phyloP scores from a whole-genome alignment of 2,888 invertebrate genomes.

The Oligia strigilis region DNA sequence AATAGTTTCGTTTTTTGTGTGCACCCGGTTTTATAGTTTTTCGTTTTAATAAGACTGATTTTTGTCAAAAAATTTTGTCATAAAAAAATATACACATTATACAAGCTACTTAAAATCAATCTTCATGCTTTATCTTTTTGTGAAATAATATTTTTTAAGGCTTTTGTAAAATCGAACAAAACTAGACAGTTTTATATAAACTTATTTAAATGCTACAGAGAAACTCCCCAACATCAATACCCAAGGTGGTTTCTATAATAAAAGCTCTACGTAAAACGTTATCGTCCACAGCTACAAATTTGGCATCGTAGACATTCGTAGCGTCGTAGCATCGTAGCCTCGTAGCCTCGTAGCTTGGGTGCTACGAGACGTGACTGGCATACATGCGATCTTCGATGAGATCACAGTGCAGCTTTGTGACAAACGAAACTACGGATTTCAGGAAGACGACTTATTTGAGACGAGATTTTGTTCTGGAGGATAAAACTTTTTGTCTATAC shows the following conservation, averaged over 20 bases:
- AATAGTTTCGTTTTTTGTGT: neutral
- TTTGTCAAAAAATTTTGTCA: rapidly evolving
- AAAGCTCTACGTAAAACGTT: slow-evolving; percentile 55
- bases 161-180: neutral
- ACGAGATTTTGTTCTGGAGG: slow-evolving; percentile 34
- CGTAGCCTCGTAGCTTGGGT: slow-evolving; percentile 50
- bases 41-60: neutral
- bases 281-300: slow-evolving; percentile 64
- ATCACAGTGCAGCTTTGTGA: slow-evolving; percentile 62
- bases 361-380: slow-evolving; percentile 63
- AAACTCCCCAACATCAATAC: slow-evolving; percentile 30
- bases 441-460: slow-evolving; percentile 36
- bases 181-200: slow-evolving; percentile 3
- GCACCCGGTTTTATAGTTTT: neutral
- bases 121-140: neutral
- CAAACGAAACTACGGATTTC: slow-evolving; percentile 58
- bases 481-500: slow-evolving; percentile 28
- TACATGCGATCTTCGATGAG: slow-evolving; percentile 62
- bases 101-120: neutral
- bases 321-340: slow-evolving; percentile 56
- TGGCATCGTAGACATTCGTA: slow-evolving; percentile 58
- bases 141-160: neutral
- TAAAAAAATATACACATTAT: neutral
- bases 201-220: slow-evolving; percentile 35
- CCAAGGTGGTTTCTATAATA: slow-evolving; percentile 53